Percentiles rank a stretch among this genome's conserved stretches.
These are phyloP conservation scores for Crotalus horridus DNA, from an alignment of 2,113 vertebrate genomes.

Conservation along the genomic window DNA sequence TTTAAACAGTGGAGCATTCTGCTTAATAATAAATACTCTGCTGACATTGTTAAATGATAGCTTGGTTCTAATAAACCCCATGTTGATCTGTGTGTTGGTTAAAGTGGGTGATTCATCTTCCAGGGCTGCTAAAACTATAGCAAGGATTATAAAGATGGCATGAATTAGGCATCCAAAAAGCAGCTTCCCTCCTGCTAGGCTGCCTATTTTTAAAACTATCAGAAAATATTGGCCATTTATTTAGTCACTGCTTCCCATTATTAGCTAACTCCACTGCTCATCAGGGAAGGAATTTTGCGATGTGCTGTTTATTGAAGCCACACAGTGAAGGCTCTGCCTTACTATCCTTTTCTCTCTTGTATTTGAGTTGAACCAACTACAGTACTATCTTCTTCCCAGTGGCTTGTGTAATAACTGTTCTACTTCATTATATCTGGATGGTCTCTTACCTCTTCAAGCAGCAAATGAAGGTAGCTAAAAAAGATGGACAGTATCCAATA, in stretches of 20 bases:
- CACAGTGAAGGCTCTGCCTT: not conserved
- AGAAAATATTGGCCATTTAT: constrained; percentile 40
- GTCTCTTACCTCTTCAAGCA: not conserved
- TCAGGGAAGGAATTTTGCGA: constrained; percentile 3
- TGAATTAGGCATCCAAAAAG: constrained; percentile 65
- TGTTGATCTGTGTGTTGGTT: constrained; percentile 53
- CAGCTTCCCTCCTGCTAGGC: constrained; percentile 65
- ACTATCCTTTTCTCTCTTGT: not conserved
- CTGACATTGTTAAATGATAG: constrained; percentile 60
- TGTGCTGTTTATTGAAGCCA: not conserved
- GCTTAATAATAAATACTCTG: constrained; percentile 49
- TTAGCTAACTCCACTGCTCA: constrained; percentile 33
- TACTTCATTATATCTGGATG: not conserved
- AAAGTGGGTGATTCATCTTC: constrained; percentile 58
- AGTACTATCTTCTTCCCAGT: not conserved
- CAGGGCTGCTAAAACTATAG: constrained; percentile 44
- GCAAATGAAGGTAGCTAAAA: not conserved
- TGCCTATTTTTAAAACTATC: constrained; percentile 62
- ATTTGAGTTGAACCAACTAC: not conserved
- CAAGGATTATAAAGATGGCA: constrained; percentile 60
- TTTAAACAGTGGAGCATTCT: constrained; percentile 47
- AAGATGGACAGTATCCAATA: not conserved
- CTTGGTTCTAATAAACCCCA: constrained; percentile 68
- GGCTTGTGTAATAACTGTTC: too few species aligned
- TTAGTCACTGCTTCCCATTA: constrained; percentile 17